phyloP scores from a whole-genome alignment of 2,797 vertebrate genomes.

The Phalloptychus januarius region DNA sequence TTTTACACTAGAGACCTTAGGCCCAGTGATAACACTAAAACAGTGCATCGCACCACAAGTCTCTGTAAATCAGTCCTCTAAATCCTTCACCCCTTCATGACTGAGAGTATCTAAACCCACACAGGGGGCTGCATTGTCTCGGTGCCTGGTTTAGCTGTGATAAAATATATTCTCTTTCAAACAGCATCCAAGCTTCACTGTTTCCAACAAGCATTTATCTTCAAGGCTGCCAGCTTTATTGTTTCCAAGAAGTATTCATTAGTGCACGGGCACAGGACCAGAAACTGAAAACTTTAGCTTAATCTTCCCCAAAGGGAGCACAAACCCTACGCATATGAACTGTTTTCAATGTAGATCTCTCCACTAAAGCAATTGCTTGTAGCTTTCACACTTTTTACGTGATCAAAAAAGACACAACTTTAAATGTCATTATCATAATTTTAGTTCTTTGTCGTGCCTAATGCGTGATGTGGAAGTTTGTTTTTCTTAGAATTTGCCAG shows the following conservation, averaged over 20 bases:
- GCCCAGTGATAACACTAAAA: not conserved
- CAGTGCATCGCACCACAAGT: not conserved
- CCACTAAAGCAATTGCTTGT: not conserved
- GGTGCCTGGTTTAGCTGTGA: conserved; percentile 1
- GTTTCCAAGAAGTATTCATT: not conserved
- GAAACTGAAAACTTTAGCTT: not conserved
- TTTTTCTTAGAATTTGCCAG: conserved; percentile 29
- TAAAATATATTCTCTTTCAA: not conserved
- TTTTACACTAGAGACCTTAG: not conserved
- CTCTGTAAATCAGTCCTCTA: not conserved
- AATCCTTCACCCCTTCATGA: not conserved
- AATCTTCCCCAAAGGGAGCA: not conserved
- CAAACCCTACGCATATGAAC: not conserved
- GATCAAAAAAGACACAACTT: not conserved
- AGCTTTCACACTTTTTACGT: not conserved
- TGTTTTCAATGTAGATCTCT: not conserved
- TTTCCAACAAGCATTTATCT: not conserved
- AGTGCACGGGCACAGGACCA: conserved; percentile 2
- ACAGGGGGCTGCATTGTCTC: not conserved
- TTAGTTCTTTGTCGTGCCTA: not conserved
- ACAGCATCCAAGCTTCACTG: not conserved
- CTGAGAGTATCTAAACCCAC: conserved; percentile 1
- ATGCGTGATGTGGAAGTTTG: not conserved
- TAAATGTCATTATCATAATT: not conserved
- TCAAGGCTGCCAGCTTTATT: not conserved